Evolutionary conservation across 2,113 vertebrate genomes (phyloP), one percentile per base, ranked within the genome.

Genomic region (Carassius gibelio): DNA sequence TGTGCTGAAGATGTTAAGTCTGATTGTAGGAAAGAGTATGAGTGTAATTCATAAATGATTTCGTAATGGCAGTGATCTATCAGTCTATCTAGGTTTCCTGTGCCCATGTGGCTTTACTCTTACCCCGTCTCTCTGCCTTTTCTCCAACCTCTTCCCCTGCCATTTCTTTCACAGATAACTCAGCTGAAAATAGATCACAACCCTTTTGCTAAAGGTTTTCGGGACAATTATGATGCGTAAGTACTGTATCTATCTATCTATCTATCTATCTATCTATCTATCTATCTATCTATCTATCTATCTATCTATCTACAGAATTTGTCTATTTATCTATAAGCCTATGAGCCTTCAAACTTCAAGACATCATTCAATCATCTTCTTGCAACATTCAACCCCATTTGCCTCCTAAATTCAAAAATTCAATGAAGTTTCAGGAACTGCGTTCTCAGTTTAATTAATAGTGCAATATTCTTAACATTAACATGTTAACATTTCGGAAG

Each of bases 181-280:
- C 97, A 99, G 93, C 94, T 99, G 93, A 99, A 98, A 95, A 99
- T 98, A 88, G 97, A 99, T 92, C 97, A 99, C 88, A 98, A 99
- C 92, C 97, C 97, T 84, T 99, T 99, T 64, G 97, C 97, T 77
- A 99, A 99, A 96, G 97, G 97, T 91, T 99, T 99, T 93, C 95
- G 97, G 34, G 97, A 99, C 10, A 48, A 48, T 48, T 48, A 48
- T 48, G 45, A 48, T 3, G 11, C 45, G 97, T 98, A 94, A 98
- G 97, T 97, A 88, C 8, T 50, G 11, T 50, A 52, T 14, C 50
- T 52, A 5, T 52, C 13, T 52, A 1, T 52, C 50, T 52, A 4
- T 52, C 50, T 52, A 1, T 52, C 50, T 48, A 10, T 48, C 45
- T 48, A 50, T 50, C 48, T 48, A 38, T 48, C 50, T 52, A 52